Evolutionary conservation across 2,888 invertebrate genomes (phyloP).

Genomic region (Cataglyphis cursor): DNA sequence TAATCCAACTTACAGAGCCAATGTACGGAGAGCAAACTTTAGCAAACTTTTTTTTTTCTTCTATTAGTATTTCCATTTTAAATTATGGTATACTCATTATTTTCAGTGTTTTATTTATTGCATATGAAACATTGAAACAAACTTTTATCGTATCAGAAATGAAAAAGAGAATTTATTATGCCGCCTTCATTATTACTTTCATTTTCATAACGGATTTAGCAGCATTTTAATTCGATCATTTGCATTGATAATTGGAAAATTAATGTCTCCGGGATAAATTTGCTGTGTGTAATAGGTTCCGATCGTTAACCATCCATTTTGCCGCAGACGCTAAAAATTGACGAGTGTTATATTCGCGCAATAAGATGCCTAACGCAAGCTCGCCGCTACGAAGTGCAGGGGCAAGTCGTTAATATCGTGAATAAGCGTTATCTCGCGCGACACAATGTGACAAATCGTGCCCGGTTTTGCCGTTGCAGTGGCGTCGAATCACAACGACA

Average conservation of each 20-base stretch:
- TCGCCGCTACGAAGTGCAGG: slow-evolving; percentile 60
- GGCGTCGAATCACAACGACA: slow-evolving; percentile 70
- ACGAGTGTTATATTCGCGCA: slow-evolving; percentile 43
- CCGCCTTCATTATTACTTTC: neutral
- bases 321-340: slow-evolving; percentile 29
- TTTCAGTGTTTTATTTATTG: neutral
- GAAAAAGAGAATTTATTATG: neutral
- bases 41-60: neutral
- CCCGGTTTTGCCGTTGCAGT: slow-evolving; percentile 62
- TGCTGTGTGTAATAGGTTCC: slow-evolving; percentile 39
- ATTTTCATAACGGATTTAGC: neutral
- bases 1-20: neutral
- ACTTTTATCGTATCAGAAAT: neutral
- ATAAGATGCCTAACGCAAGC: slow-evolving; percentile 22
- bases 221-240: neutral
- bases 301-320: slow-evolving; percentile 45
- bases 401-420: slow-evolving; percentile 59
- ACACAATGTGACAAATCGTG: slow-evolving; percentile 72
- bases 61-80: neutral
- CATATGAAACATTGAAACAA: neutral
- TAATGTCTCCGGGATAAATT: slow-evolving; percentile 62
- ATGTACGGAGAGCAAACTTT: neutral
- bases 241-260: neutral
- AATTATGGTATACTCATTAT: neutral
- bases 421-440: slow-evolving; percentile 66